Percentiles rank a stretch among this genome's conserved stretches.
Evolutionary conservation across 2,113 vertebrate genomes (phyloP).

Genomic region (Eulemur rufifrons): DNA sequence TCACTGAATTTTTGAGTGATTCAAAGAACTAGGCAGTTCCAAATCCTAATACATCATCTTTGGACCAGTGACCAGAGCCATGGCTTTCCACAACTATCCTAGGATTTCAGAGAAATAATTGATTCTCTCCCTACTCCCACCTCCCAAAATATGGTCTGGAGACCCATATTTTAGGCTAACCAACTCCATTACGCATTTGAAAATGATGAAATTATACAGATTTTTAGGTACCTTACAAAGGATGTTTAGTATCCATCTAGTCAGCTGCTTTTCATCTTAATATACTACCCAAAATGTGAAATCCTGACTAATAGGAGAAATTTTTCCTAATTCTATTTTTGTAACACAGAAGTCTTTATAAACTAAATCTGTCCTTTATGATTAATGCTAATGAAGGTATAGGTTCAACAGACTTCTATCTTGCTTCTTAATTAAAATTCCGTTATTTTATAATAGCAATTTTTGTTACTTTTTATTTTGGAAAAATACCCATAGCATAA

Average conservation of each 20-base stretch:
- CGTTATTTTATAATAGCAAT: not conserved
- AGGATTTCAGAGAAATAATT: constrained; percentile 35
- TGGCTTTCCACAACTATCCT: not conserved
- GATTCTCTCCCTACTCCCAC: not conserved
- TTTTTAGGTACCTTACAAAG: not conserved
- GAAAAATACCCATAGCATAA: not conserved
- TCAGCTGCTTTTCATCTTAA: not conserved
- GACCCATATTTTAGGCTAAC: not conserved
- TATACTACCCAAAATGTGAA: not conserved
- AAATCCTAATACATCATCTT: not conserved
- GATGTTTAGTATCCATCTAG: not conserved
- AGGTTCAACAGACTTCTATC: not conserved
- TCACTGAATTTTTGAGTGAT: not conserved
- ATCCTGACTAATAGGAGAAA: not conserved
- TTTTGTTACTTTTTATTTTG: not conserved
- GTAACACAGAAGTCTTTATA: not conserved
- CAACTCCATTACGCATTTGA: not conserved
- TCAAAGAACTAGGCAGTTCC: constrained; percentile 5
- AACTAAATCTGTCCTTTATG: not conserved
- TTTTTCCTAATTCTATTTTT: not conserved
- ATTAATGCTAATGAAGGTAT: not conserved
- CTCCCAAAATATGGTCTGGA: not conserved
- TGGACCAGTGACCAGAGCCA: not conserved
- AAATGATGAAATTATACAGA: not conserved
- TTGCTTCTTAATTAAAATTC: constrained; percentile 16